A percentile compares a stretch with the other conserved stretches of the same genome.
These are phyloP conservation scores for Promerops cafer DNA, from an alignment of 2,113 vertebrate genomes.

Conservation along the genomic window DNA sequence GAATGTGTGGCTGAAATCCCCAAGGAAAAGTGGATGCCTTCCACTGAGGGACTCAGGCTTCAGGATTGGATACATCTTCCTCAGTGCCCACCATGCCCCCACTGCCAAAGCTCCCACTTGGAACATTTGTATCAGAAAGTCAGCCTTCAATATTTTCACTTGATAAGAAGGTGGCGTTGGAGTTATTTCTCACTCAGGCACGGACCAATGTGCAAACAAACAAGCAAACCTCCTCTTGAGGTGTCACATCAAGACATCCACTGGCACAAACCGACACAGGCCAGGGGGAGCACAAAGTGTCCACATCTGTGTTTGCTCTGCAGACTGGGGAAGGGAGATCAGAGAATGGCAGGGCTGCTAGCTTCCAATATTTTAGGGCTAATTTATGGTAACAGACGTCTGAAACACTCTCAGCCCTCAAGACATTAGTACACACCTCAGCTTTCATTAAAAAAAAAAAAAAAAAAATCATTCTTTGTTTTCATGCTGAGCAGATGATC, in stretches of 20 bases:
- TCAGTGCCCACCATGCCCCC: rapidly evolving
- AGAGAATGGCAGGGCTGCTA: not conserved
- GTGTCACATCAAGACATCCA: not conserved
- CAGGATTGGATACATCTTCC: not conserved
- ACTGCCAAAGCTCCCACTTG: rapidly evolving
- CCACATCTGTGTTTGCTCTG: not conserved
- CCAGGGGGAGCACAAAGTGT: not conserved
- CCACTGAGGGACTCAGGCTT: not conserved
- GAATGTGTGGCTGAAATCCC: not conserved
- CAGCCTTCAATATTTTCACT: not conserved
- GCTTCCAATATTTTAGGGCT: not conserved
- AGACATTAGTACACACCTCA: not conserved
- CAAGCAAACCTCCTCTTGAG: not conserved
- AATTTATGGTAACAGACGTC: slow-evolving; percentile 10
- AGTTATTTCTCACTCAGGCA: not conserved
- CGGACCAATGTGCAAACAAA: not conserved
- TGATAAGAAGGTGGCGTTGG: not conserved
- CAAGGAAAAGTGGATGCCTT: not conserved
- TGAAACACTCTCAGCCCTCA: not conserved
- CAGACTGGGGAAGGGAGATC: not conserved
- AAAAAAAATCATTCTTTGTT: not conserved
- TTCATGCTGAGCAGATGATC: slow-evolving; percentile 52
- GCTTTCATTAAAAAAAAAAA: not conserved
- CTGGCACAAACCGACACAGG: not conserved
- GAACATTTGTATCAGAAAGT: not conserved